Evolutionary conservation across 1,140 invertebrate species (phyloP), one percentile per base, ranked within the genome.

Genomic region (Ceratitis capitata): DNA sequence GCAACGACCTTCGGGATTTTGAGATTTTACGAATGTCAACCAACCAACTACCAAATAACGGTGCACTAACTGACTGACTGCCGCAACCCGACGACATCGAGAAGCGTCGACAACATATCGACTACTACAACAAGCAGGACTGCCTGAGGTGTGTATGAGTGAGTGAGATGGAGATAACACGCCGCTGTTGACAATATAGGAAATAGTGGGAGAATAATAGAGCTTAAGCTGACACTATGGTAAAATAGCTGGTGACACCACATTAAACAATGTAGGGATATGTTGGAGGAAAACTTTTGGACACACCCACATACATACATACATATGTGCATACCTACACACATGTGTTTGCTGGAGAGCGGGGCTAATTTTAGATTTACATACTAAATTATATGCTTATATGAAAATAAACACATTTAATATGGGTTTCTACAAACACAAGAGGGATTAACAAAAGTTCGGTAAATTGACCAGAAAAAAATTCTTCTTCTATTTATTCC

Each of bases 1-100:
- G 89, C 89, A 91, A 91, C 90, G 90, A 91, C 90, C 90, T 91
- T 90, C 90, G 90, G 90, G 89, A 90, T 91, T 91, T 91, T 89
- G 89, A 90, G 90, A 91, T 91, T 91, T 91, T 89, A 91, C 90
- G 90, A 91, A 91, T 91, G 90, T 91, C 90, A 91, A 91, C 88
- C 64, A 69, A 69, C 64, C 64, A 69, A 69, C 64, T 35, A 69
- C 64, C 64, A 69, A 69, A 29, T 69, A 56, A 39, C 64, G 35
- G 35, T 35, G 64, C 35, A 69, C 32, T 69, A n/a, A 42, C 64
- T 69, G 32, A 69, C 32, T 69, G 35, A 42, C 64, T 69, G 32
- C 90, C 90, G 87, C 89, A 89, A 88, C 88, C 88, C 87, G 86
- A 86, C 85, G 85, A 87, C n/a, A n/a, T n/a, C n/a, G n/a, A n/a